Conservation (phyloP, 2,113 vertebrate species). For the Thunnus thynnus region DNA sequence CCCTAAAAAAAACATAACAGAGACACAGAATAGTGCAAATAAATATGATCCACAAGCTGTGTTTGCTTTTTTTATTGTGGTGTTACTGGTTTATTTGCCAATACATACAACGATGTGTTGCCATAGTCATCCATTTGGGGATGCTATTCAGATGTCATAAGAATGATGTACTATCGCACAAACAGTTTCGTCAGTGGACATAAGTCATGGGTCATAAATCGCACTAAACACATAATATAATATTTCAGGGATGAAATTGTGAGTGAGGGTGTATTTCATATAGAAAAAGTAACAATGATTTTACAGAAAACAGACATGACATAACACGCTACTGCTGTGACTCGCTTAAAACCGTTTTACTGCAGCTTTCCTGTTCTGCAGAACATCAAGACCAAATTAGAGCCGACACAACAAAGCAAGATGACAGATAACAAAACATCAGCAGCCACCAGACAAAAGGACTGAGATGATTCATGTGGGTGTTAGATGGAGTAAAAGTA, state of each 20-base stretch:
- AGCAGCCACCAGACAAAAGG: constrained; percentile 26
- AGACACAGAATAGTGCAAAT: not conserved
- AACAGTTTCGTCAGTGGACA: not conserved
- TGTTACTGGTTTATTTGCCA: not conserved
- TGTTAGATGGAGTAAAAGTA: constrained; percentile 18
- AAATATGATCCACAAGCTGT: not conserved
- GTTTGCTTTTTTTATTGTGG: not conserved
- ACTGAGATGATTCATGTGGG: not conserved
- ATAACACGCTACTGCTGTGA: not conserved
- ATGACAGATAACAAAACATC: constrained; percentile 39
- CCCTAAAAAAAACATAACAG: not conserved
- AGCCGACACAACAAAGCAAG: constrained; percentile 38
- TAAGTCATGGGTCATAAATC: constrained; percentile 27
- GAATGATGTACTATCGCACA: constrained; percentile 14
- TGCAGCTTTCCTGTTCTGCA: constrained; percentile 43
- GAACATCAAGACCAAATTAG: constrained; percentile 37
- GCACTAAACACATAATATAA: not conserved
- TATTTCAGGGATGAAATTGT: constrained; percentile 5
- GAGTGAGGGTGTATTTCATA: not conserved
- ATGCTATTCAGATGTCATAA: constrained; percentile 26
- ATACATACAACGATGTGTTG: not conserved
- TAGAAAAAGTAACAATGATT: not conserved
- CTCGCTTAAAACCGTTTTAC: constrained; percentile 19
- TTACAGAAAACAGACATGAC: not conserved
- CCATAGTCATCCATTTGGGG: constrained; percentile 10